Conservation (phyloP, 2,113 vertebrate species). For the Corvus cornix region DNA sequence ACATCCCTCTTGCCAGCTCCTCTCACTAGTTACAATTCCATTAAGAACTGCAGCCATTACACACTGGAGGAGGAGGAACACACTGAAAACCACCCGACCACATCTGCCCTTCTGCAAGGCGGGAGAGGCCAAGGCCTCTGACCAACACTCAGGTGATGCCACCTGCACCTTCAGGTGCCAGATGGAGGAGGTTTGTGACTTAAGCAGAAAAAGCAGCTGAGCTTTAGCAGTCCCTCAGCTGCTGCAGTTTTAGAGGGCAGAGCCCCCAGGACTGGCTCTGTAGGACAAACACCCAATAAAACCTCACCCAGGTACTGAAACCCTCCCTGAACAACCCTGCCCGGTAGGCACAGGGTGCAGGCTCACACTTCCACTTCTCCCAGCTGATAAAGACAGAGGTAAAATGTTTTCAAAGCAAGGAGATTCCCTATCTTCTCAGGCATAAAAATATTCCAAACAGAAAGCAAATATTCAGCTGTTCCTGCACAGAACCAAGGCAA, state of each 20-base stretch:
- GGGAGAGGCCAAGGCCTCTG: neutral
- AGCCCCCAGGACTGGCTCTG: neutral
- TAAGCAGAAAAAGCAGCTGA: neutral
- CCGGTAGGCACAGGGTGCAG: neutral
- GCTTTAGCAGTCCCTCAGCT: neutral
- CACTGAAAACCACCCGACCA: neutral
- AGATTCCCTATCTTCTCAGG: neutral
- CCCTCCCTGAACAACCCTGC: neutral
- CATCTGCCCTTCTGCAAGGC: neutral
- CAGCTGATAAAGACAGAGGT: neutral
- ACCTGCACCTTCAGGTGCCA: neutral
- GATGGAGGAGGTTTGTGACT: neutral
- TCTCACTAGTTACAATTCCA: neutral
- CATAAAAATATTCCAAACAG: neutral
- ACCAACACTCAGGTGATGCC: neutral
- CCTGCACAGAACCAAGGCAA: neutral
- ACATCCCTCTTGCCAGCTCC: neutral
- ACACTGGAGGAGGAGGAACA: neutral
- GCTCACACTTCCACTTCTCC: neutral
- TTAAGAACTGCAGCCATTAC: neutral
- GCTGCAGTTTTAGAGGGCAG: neutral
- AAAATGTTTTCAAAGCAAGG: neutral
- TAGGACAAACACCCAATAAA: neutral
- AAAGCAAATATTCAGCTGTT: neutral
- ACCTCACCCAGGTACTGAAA: neutral